Percentiles rank a stretch among this genome's conserved stretches.
Conservation (phyloP, 2,888 invertebrate genomes). For the Steinernema hermaphroditum region DNA sequence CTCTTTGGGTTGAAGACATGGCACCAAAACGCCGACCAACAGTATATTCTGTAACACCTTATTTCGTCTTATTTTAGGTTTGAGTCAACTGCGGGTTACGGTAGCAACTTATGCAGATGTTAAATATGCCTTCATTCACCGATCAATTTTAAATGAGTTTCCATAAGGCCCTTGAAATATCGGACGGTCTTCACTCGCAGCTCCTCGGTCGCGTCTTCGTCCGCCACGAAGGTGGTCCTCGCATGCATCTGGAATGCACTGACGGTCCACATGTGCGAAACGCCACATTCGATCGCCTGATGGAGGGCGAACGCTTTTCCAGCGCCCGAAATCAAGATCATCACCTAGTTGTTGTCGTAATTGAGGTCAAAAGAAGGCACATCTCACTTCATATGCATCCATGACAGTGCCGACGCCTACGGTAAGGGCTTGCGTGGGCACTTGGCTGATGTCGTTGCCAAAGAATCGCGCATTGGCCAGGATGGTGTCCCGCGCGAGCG, state of each 20-base stretch:
- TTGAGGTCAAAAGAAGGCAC: background rate
- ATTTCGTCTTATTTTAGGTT: too few species aligned
- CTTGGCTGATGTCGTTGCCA: conserved; percentile 87
- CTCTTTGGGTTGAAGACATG: too few species aligned
- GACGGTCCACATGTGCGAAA: conserved; percentile 99
- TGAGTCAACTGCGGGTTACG: too few species aligned
- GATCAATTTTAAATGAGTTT: conserved; percentile 57
- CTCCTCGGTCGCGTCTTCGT: conserved; percentile 95
- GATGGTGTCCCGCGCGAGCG: conserved; percentile 87
- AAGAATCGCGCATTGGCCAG: conserved; percentile 95
- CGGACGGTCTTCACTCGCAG: conserved; percentile 87
- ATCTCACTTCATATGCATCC: conserved; percentile 87
- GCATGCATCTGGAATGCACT: conserved; percentile 91
- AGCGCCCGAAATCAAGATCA: conserved; percentile 94
- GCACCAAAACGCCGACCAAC: too few species aligned
- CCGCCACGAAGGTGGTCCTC: conserved; percentile 87
- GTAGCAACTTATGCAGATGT: too few species aligned
- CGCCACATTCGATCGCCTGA: conserved; percentile 95
- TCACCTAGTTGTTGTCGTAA: conserved; percentile 73
- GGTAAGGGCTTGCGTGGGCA: conserved; percentile 85
- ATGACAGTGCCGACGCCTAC: conserved; percentile 98
- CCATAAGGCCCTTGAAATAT: conserved; percentile 80
- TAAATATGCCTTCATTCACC: conserved; percentile 34
- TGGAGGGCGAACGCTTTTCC: conserved; percentile 94
- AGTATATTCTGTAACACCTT: too few species aligned